phyloP scores from a whole-genome alignment of 2,888 invertebrate species.

The Pachydiplax longipennis region DNA sequence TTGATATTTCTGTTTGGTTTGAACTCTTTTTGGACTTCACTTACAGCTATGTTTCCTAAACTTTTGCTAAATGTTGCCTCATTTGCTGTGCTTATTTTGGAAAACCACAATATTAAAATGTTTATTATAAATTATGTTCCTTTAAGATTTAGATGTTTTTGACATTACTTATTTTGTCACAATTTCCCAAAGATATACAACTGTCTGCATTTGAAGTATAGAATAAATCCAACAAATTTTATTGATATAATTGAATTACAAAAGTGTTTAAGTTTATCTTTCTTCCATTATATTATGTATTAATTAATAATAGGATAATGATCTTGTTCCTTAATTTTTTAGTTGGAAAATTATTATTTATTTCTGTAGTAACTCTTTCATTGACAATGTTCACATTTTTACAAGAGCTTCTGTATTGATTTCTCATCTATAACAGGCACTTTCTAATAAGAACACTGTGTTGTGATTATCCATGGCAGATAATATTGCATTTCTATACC shows the following conservation, averaged over 20 bases:
- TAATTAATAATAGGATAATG: not conserved
- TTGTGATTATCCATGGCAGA: not conserved
- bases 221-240: not conserved
- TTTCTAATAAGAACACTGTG: not conserved
- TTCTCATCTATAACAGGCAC: not conserved
- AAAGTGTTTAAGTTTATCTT: not conserved
- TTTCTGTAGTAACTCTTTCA: not conserved
- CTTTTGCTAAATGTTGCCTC: not conserved
- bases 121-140: not conserved
- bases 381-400: not conserved
- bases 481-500: not conserved
- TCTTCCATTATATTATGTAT: not conserved
- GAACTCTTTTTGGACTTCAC: not conserved
- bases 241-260: not conserved
- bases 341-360: not conserved
- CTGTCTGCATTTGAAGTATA: too few relatives aligned
- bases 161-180: too few relatives aligned
- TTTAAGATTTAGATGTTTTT: not conserved
- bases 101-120: not conserved
- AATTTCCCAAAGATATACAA: not conserved
- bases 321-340: not conserved
- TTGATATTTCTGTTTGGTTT: not conserved
- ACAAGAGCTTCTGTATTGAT: not conserved
- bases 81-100: too few relatives aligned
- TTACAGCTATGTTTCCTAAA: not conserved